These are phyloP conservation scores for Seriola rivoliana DNA, from an alignment of 2,113 vertebrate genomes.

Conservation along the genomic window DNA sequence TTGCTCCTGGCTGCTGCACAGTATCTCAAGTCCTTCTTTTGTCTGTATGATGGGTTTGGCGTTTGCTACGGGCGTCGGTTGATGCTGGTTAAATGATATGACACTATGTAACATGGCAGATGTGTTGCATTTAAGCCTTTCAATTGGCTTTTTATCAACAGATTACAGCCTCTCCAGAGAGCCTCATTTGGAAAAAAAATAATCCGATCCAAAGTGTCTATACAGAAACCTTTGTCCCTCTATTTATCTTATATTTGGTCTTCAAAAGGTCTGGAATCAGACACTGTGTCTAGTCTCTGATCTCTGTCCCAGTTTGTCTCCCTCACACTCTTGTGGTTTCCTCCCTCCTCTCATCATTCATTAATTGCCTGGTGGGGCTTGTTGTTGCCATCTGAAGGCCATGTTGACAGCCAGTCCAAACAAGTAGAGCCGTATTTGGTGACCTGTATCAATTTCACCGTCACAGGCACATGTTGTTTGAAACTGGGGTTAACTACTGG, in stretches of 20 bases:
- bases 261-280: neutral
- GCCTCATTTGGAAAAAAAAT: too few relatives aligned
- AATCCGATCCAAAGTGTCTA: too few relatives aligned
- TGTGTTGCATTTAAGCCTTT: neutral
- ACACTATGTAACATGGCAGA: neutral
- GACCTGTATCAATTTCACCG: conserved; percentile 56
- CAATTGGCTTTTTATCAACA: neutral
- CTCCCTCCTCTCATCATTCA: conserved; percentile 31
- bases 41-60: neutral
- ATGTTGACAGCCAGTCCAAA: conserved; percentile 3
- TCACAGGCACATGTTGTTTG: conserved; percentile 44
- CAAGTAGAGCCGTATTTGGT: conserved; percentile 26
- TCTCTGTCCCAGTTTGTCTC: conserved; percentile 12
- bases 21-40: too few relatives aligned
- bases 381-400: conserved; percentile 7
- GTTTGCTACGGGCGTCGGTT: too few relatives aligned
- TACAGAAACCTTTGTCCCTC: neutral
- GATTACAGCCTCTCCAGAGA: too few relatives aligned
- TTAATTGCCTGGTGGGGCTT: conserved; percentile 27
- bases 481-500: conserved; percentile 66
- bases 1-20: too few relatives aligned
- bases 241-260: neutral
- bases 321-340: neutral
- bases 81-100: neutral
- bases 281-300: neutral